Evolutionary conservation across 2,113 vertebrate genomes (phyloP), one percentile per base, ranked within the genome.

Genomic region (Calidris pygmaea): DNA sequence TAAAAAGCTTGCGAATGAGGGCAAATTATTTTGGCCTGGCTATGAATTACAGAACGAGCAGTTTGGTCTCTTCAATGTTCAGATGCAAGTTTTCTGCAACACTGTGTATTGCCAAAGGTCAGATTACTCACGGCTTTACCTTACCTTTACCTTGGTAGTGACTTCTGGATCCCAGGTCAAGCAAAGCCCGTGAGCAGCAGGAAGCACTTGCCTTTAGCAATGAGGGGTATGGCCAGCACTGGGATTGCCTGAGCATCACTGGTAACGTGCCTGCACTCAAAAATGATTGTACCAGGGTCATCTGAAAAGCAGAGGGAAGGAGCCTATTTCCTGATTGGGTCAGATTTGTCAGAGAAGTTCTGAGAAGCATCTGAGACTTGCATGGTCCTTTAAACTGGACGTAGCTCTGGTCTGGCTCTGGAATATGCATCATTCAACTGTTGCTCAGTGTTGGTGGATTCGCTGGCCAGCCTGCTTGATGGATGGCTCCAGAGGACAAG

Each of bases 351-450:
- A 29, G 26, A 68, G 27, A 18, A 8, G 27, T 6, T 85, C 66
- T 65, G 67, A 70, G 73, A 48, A 93, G 48, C 16, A 23, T 6
- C 53, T 14, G 27, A n/a, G 53, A 19, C 26, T 22, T 32, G 32
- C 1, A 1, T 0, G 18, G 15, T 5, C 5, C 3, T 14, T 67
- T 59, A 2, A 43, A 14, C 34, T 3, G 12, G 29, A 14, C 17
- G 0, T 4, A 24, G 52, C 66, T 65, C 76, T 52, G 59, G 7
- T 59, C 67, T 39, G 78, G 32, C n/a, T 77, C 67, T 77, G 77
- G 23, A 37, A 10, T 7, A 13, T 4, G 5, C n/a, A 5, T 22
- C 48, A 13, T 12, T 45, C 48, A 4, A 23, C 34, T 9, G 10
- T 7, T n/a, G 7, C 32, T 83, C 30, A 4, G 4, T 7, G 27